A percentile compares a stretch with the other conserved stretches of the same genome.
Conservation (phyloP, 2,797 vertebrate species). For the Pristis pectinata region DNA sequence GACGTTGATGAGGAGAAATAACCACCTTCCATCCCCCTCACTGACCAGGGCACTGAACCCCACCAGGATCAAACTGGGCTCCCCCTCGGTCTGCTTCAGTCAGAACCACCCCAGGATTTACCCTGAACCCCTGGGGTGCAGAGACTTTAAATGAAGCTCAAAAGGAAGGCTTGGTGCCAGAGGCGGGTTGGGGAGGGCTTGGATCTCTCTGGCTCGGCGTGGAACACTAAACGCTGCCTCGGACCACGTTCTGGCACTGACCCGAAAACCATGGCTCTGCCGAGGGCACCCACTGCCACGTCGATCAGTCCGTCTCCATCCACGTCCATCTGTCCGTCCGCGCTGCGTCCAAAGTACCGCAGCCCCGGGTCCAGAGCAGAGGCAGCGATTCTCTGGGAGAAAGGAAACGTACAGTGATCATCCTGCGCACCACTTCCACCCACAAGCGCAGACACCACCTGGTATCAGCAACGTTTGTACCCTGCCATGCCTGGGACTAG, state of each 20-base stretch:
- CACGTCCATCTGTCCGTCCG: conserved; percentile 74
- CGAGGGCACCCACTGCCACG: conserved; percentile 81
- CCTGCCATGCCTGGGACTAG: too few relatives aligned
- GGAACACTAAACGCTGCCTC: neutral
- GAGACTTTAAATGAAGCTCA: neutral
- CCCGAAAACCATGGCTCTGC: conserved; percentile 78
- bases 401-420: neutral
- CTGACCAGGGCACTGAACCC: neutral
- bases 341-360: conserved; percentile 81
- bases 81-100: neutral
- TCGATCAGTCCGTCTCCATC: conserved; percentile 82
- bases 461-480: too few relatives aligned
- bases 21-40: neutral
- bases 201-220: neutral
- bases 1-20: neutral
- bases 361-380: conserved; percentile 63
- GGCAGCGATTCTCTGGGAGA: conserved; percentile 68
- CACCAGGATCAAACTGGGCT: neutral
- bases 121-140: neutral
- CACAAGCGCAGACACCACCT: too few relatives aligned
- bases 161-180: neutral
- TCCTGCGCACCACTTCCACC: neutral
- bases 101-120: neutral
- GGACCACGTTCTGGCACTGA: conserved; percentile 44
- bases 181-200: neutral